Evolutionary conservation across 2,888 invertebrate species (phyloP).

Genomic region (Cantharis flavilabris): DNA sequence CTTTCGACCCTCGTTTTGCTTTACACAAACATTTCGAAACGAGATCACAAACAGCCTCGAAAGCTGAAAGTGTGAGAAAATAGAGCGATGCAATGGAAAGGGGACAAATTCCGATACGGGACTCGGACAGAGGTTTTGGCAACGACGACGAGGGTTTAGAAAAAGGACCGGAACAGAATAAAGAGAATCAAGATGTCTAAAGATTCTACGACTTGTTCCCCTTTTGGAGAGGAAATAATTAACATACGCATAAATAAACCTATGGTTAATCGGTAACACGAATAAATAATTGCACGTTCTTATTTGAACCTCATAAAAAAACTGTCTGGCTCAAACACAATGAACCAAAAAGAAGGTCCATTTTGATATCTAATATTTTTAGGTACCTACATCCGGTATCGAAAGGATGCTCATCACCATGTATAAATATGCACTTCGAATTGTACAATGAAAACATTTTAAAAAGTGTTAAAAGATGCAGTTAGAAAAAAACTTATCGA

Average conservation of each 20-base stretch:
- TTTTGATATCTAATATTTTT: constrained; percentile 21
- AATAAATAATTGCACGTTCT: constrained; percentile 32
- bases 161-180: constrained; percentile 35
- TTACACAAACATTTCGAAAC: constrained; percentile 11
- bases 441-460: neutral
- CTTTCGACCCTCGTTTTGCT: constrained; percentile 26
- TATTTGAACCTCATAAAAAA: constrained; percentile 23
- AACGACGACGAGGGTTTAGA: constrained; percentile 26
- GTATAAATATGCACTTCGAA: neutral
- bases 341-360: constrained; percentile 17
- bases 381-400: constrained; percentile 21
- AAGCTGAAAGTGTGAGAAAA: constrained; percentile 32
- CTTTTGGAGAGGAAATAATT: constrained; percentile 29
- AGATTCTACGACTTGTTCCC: constrained; percentile 29
- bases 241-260: constrained; percentile 35
- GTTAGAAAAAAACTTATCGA: neutral
- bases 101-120: constrained; percentile 36
- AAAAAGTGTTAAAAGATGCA: neutral
- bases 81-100: constrained; percentile 17
- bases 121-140: constrained; percentile 18
- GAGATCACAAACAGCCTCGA: constrained; percentile 24
- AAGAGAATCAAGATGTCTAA: constrained; percentile 30
- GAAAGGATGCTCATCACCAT: constrained; percentile 6
- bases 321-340: constrained; percentile 25
- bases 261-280: constrained; percentile 31